Conservation (phyloP, 1,140 invertebrate species). For the Orchestia grillus region DNA sequence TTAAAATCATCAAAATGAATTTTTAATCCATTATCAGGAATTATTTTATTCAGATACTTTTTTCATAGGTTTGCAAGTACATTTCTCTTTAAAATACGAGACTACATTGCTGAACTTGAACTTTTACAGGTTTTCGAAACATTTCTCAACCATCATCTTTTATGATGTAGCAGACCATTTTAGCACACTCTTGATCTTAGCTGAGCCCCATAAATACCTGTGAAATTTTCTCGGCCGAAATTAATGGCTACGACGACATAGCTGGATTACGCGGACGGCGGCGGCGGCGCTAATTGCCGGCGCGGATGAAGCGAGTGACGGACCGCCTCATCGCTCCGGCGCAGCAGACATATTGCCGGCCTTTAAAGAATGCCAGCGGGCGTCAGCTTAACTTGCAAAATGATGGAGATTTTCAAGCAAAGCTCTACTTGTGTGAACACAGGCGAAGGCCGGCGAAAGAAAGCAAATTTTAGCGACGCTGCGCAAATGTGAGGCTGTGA, state of each 20-base stretch:
- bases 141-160: not conserved
- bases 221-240: slow-evolving; percentile 30
- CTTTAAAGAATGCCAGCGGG: not conserved
- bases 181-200: not conserved
- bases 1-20: too few relatives aligned
- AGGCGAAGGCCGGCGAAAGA: not conserved
- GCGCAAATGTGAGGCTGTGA: not conserved
- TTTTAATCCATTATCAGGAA: too few relatives aligned
- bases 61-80: too few relatives aligned
- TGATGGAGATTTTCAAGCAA: not conserved
- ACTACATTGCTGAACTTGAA: not conserved
- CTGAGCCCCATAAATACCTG: slow-evolving; percentile 20
- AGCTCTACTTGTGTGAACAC: not conserved
- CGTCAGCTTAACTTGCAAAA: not conserved
- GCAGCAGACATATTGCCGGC: not conserved
- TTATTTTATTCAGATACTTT: too few relatives aligned
- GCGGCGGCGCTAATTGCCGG: not conserved
- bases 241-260: slow-evolving; percentile 10
- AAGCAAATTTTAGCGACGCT: not conserved
- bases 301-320: slow-evolving; percentile 38
- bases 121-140: not conserved
- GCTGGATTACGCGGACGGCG: not conserved
- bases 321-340: not conserved
- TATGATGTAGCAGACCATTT: not conserved
- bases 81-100: not conserved